Evolutionary conservation across 2,113 vertebrate species (phyloP).

Genomic region (Dicerorhinus sumatrensis): DNA sequence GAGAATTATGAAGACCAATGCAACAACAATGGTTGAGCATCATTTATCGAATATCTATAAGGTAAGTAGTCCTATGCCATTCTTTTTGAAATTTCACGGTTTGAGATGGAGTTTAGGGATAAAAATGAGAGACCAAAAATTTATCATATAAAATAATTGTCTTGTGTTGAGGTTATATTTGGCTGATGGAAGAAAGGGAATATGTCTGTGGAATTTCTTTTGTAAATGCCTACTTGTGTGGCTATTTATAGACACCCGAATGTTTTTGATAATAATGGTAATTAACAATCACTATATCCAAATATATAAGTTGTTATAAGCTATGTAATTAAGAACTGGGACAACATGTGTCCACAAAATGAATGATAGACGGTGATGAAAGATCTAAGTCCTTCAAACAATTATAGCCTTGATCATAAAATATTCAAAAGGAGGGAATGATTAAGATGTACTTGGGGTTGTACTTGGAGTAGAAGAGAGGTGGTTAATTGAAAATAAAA

Average conservation of each 20-base stretch:
- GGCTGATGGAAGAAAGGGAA: not conserved
- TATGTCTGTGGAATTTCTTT: constrained; percentile 62
- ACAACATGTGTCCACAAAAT: constrained; percentile 40
- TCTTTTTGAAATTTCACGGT: not conserved
- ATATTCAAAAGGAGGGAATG: not conserved
- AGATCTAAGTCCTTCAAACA: constrained; percentile 34
- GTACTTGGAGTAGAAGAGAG: not conserved
- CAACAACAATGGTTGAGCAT: not conserved
- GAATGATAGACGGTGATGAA: not conserved
- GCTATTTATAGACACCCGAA: not conserved
- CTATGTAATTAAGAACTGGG: constrained; percentile 50
- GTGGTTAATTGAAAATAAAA: constrained; percentile 33
- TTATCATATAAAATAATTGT: constrained; percentile 37
- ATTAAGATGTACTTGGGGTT: not conserved
- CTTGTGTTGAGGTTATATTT: constrained; percentile 7
- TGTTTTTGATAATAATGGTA: constrained; percentile 28
- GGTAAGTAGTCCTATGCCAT: not conserved
- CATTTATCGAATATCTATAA: constrained; percentile 17
- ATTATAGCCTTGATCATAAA: constrained; percentile 42
- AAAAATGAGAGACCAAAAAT: constrained; percentile 34
- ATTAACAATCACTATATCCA: constrained; percentile 17
- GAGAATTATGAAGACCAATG: constrained; percentile 24
- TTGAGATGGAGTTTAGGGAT: constrained; percentile 13
- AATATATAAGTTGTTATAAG: not conserved
- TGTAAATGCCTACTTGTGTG: not conserved